A percentile compares a stretch with the other conserved stretches of the same genome.
Conservation (phyloP, 1,140 invertebrate species). For the Trypoxylus dichotomus region DNA sequence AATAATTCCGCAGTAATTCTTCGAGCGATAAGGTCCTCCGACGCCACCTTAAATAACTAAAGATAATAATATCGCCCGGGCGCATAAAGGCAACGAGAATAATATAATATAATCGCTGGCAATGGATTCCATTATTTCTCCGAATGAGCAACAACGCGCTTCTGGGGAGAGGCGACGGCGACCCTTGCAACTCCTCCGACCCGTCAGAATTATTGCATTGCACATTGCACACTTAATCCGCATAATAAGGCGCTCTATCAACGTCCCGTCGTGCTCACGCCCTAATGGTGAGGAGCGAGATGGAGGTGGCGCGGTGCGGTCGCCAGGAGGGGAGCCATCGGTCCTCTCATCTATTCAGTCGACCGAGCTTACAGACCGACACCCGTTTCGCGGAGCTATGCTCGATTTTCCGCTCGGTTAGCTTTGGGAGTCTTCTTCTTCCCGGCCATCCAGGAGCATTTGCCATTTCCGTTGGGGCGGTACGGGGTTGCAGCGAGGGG, state of each 20-base stretch:
- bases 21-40: neutral
- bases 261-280: neutral
- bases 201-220: neutral
- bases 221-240: slow-evolving; percentile 5
- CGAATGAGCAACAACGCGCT: neutral
- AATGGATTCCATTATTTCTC: neutral
- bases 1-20: neutral
- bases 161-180: neutral
- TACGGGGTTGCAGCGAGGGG: no score
- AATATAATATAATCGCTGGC: neutral
- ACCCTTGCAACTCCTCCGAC: neutral
- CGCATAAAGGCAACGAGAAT: neutral
- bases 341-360: neutral
- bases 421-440: neutral
- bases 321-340: neutral
- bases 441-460: neutral
- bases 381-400: neutral
- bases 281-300: neutral
- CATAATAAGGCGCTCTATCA: neutral
- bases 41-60: neutral
- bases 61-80: neutral
- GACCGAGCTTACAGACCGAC: neutral
- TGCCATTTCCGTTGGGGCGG: neutral
- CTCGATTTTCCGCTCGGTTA: slow-evolving; percentile 1
- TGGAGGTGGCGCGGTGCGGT: neutral